Conservation (phyloP, 2,113 vertebrate genomes). For the Neopipo cinnamomea region DNA sequence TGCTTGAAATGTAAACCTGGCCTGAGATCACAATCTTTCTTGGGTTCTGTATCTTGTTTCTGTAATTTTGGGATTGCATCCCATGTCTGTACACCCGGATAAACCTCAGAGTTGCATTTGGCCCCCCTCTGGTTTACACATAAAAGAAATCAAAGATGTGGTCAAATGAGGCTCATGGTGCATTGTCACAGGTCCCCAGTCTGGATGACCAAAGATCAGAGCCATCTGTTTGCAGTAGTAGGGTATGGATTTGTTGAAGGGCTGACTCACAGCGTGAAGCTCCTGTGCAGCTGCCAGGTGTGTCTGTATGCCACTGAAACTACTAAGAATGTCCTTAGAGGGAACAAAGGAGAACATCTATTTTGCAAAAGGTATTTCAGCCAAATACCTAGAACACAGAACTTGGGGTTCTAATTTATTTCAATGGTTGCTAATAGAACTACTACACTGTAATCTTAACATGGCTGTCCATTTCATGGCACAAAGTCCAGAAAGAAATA, state of each 20-base stretch:
- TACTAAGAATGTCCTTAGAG: neutral
- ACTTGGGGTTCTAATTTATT: neutral
- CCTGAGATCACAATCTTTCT: neutral
- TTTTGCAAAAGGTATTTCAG: neutral
- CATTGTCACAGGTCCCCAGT: accelerated
- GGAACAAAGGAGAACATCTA: neutral
- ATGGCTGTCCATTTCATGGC: neutral
- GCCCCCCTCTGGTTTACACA: neutral
- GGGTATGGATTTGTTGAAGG: neutral
- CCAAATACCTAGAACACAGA: neutral
- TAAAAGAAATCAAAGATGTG: neutral
- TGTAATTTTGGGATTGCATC: neutral
- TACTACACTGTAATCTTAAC: neutral
- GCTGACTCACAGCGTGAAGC: neutral
- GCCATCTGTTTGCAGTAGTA: neutral
- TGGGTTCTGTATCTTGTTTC: neutral
- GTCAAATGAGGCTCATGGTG: neutral
- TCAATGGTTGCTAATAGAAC: neutral
- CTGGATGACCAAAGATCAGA: neutral
- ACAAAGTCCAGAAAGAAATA: neutral
- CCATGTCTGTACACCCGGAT: neutral
- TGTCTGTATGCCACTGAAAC: neutral
- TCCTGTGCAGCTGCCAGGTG: neutral
- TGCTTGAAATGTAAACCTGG: neutral
- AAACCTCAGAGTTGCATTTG: neutral